A percentile compares a stretch with the other conserved stretches of the same genome.
Evolutionary conservation across 92 coral and sea anemone species (phyloP).

Genomic region (Epizoanthus fatuus): DNA sequence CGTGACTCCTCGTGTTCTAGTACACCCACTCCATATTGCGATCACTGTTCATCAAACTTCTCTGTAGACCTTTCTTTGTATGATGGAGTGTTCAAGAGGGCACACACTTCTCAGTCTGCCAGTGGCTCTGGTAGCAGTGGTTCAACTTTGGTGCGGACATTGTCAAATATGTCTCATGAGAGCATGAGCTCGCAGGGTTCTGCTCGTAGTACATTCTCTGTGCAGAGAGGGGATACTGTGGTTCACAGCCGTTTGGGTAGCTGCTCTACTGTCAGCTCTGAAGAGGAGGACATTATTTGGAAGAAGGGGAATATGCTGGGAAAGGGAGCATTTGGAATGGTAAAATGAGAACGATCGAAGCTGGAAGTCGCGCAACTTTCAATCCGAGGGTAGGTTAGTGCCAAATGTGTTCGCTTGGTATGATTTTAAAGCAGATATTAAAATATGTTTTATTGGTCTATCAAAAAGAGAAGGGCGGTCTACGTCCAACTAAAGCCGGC

Average conservation of each 20-base stretch:
- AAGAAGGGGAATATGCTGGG: conserved; percentile 96
- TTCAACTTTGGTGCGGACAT: conserved; percentile 65
- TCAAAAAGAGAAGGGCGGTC: too few relatives aligned
- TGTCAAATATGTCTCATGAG: conserved; percentile 38
- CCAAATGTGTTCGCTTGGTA: too few relatives aligned
- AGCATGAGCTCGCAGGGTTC: conserved; percentile 65
- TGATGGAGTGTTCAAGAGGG: conserved; percentile 59
- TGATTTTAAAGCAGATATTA: too few relatives aligned
- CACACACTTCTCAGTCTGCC: conserved; percentile 20
- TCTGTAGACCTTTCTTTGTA: conserved; percentile 73
- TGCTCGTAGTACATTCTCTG: conserved; percentile 51
- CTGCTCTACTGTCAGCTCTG: conserved; percentile 72
- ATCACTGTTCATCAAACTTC: conserved; percentile 35
- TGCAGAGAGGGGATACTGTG: conserved; percentile 44
- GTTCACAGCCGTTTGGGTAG: conserved; percentile 85
- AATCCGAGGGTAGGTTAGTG: too few relatives aligned
- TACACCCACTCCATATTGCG: conserved; percentile 63
- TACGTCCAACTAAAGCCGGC: too few relatives aligned
- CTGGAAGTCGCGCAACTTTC: too few relatives aligned
- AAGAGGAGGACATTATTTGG: conserved; percentile 96
- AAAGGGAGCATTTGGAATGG: conserved; percentile 98
- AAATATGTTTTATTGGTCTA: too few relatives aligned
- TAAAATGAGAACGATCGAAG: too few relatives aligned
- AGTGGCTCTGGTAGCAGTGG: conserved; percentile 68
- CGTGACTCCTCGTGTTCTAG: conserved; percentile 56